Evolutionary conservation across 2,797 vertebrate species (phyloP), one percentile per base, ranked within the genome.

Genomic region (Lerista edwardsae): DNA sequence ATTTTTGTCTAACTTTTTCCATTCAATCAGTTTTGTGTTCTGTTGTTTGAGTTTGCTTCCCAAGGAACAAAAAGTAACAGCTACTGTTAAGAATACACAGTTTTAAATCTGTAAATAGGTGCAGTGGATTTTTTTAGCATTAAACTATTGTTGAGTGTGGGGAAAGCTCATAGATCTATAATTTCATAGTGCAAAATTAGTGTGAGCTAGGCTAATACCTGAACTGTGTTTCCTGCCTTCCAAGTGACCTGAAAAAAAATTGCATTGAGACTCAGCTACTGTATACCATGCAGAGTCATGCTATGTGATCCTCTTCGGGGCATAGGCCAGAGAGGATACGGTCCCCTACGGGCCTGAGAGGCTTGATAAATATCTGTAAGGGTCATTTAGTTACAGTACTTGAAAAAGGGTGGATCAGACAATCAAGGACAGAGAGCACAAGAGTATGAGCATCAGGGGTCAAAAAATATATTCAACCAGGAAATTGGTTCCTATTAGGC

Each of bases 1-100:
- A 73, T 88, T 92, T 93, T 87, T 44, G 15, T 67, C 73, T 85
- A 1, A 6, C 74, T 87, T 75, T 88, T 92, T 84, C 76, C 75
- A 74, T 84, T 86, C 61, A 39, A 76, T 90, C 31, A 0, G 25
- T 88, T 89, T 76, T 27, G 34, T 85, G 29, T 39, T 73, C 36
- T 85, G 71, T 83, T 88, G 14, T 89, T 86, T 72, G 83, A 86
- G 83, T 75, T 84, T 89, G 34, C 6, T 51, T 88, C 77, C 27
- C 64, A 59, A 47, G 23, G 6, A 0, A 69, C 39, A 81, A 0
- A 9, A 86, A 1, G 0, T 77, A 34, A 36, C 47, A 41, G 27
- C 69, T 87, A 39, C 12, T 31, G 12, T 64, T 89, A 36, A 44
- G 34, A 88, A 84, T 10, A 75, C 55, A 87, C 47, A 4, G 0